phyloP scores from a whole-genome alignment of 2,888 invertebrate genomes.

The Leptogaster cylindrica region DNA sequence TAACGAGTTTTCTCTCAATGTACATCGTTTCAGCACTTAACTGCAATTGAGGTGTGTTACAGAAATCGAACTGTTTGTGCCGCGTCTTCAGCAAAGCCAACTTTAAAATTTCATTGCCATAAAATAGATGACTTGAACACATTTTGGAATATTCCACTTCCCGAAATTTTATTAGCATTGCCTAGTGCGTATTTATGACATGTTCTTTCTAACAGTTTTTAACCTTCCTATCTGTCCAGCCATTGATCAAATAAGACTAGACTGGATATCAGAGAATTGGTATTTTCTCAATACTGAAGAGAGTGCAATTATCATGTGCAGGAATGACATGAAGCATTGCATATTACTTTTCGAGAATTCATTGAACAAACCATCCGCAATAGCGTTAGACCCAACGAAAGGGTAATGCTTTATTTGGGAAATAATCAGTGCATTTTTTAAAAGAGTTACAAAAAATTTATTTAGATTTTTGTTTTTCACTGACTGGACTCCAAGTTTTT shows the following conservation, averaged over 20 bases:
- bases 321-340: conserved; percentile 69
- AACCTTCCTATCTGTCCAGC: conserved; percentile 60
- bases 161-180: conserved; percentile 69
- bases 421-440: conserved; percentile 43
- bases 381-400: conserved; percentile 79
- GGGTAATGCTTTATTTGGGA: conserved; percentile 62
- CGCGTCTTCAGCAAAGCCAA: conserved; percentile 68
- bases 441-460: no score
- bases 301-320: conserved; percentile 76
- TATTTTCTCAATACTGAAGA: conserved; percentile 77
- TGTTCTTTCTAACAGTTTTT: neutral
- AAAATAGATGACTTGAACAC: conserved; percentile 69
- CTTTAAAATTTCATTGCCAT: conserved; percentile 70
- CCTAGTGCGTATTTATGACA: conserved; percentile 64
- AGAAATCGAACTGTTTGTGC: conserved; percentile 74
- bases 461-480: conserved; percentile 77
- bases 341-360: conserved; percentile 72
- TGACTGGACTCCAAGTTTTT: conserved; percentile 73
- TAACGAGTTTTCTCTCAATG: conserved; percentile 41
- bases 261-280: conserved; percentile 89
- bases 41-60: conserved; percentile 71
- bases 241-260: conserved; percentile 76
- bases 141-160: conserved; percentile 67
- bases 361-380: conserved; percentile 73
- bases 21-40: conserved; percentile 50